Evolutionary conservation across 2,888 invertebrate genomes (phyloP), one percentile per base, ranked within the genome.

Genomic region (Anagyrus pseudococci): DNA sequence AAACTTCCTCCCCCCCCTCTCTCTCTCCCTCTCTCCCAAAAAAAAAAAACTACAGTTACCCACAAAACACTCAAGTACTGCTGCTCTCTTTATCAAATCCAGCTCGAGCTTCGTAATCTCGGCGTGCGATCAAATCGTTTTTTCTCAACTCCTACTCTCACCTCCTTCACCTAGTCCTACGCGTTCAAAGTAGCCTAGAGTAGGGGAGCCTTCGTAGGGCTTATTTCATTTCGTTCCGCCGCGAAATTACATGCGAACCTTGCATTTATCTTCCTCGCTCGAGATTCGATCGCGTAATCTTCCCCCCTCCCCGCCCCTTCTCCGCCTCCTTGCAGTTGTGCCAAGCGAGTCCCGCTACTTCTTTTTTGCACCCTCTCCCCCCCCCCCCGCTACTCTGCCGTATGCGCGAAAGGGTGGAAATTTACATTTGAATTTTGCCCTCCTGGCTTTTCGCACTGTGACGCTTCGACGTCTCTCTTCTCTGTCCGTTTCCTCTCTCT

Each of bases 241-340:
- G 59, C 50, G 62, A 54, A 72, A 68, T 68, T 71, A 73, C 76
- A 77, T 75, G 77, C 77, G 70, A 76, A 72, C 67, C 73, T 70
- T 73, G 70, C 77, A 77, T 78, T 77, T 74, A 77, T 78, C 77
- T 78, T 77, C 71, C 68, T 75, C 33, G 10, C 33, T 70, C 68
- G 64, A 61, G 71, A 72, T 71, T 70, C 72, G 72, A 71, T 71
- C 74, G 69, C 68, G 70, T 71, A 73, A 73, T 74, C 75, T 72
- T 71, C 68, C 68, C 58, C 67, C 57, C 41, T n/a, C n/a, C n/a
- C n/a, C n/a, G n/a, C n/a, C n/a, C n/a, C n/a, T n/a, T n/a, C n/a
- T n/a, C n/a, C n/a, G n/a, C n/a, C n/a, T n/a, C n/a, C n/a, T n/a
- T n/a, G n/a, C 58, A 41, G 64, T 59, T 52, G 47, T 55, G 54